phyloP scores from a whole-genome alignment of 1,140 invertebrate species.

The Cyclina sinensis region DNA sequence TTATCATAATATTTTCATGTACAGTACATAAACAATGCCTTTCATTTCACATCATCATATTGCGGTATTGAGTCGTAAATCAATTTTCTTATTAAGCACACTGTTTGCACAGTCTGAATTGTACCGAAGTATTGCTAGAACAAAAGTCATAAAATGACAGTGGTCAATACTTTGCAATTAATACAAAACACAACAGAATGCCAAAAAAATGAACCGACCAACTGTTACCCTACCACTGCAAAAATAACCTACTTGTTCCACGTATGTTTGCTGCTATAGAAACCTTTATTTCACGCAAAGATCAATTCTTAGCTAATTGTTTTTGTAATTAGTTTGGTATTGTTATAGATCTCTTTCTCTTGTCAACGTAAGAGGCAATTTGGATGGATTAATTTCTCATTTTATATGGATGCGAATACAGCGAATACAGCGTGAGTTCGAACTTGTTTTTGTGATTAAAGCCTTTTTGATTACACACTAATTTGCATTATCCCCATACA shows the following conservation, averaged over 20 bases:
- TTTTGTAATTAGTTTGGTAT: constrained; percentile 67
- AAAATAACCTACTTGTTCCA: constrained; percentile 18
- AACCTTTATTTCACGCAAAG: constrained; percentile 27
- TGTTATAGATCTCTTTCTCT: constrained; percentile 61
- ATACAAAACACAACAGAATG: constrained; percentile 5
- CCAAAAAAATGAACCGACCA: constrained; percentile 9
- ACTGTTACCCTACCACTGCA: constrained; percentile 20
- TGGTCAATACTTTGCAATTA: constrained; percentile 53
- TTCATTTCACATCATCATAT: constrained; percentile 1
- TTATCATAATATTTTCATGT: background rate
- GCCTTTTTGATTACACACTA: constrained; percentile 66
- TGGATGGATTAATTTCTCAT: constrained; percentile 66
- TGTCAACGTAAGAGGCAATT: constrained; percentile 63
- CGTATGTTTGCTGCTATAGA: constrained; percentile 16
- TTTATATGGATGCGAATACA: constrained; percentile 66
- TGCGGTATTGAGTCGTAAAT: constrained; percentile 48
- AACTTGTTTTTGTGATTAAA: constrained; percentile 67
- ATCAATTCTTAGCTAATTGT: constrained; percentile 65
- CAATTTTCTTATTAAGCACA: constrained; percentile 38
- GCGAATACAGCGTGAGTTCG: constrained; percentile 56
- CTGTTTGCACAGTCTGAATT: constrained; percentile 26
- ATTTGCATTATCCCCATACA: constrained; percentile 61
- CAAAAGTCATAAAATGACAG: constrained; percentile 40
- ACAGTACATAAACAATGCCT: background rate
- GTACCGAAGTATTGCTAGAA: background rate